phyloP scores from a whole-genome alignment of 2,113 vertebrate species.

The Channa argus region DNA sequence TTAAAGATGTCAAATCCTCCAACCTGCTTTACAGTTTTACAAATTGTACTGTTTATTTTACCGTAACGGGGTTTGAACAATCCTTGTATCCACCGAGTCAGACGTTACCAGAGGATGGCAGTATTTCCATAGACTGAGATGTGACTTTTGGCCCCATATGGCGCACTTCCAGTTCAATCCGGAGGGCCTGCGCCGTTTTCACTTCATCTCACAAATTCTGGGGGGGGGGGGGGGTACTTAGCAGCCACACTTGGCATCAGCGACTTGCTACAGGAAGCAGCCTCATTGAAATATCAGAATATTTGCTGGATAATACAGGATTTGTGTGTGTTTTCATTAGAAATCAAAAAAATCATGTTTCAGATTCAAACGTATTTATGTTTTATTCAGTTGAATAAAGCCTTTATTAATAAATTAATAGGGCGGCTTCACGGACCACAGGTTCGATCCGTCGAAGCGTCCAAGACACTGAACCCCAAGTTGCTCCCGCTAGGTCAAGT shows the following conservation, averaged over 20 bases:
- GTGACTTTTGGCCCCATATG: conserved; percentile 51
- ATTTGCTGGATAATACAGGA: too few relatives aligned
- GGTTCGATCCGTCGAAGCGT: too few relatives aligned
- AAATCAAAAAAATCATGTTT: too few relatives aligned
- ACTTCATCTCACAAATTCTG: background rate
- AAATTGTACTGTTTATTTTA: background rate
- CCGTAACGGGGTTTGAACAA: background rate
- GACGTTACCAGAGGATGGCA: conserved; percentile 66
- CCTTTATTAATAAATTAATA: too few relatives aligned
- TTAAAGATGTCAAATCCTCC: conserved; percentile 1
- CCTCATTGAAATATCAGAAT: too few relatives aligned
- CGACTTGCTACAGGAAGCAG: background rate
- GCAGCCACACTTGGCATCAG: background rate
- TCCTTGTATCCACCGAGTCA: background rate
- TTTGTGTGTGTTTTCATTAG: too few relatives aligned
- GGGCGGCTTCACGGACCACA: too few relatives aligned
- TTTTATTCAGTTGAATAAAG: too few relatives aligned
- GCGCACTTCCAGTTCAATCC: conserved; percentile 28
- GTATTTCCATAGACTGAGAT: conserved; percentile 41
- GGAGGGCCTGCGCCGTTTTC: conserved; percentile 5
- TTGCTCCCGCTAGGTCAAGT: too few relatives aligned
- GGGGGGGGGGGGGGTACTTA: too few relatives aligned
- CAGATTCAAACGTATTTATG: too few relatives aligned
- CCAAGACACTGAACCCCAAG: too few relatives aligned
- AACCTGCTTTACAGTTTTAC: background rate